phyloP scores from a whole-genome alignment of 2,113 vertebrate genomes.

The Hippotragus niger region DNA sequence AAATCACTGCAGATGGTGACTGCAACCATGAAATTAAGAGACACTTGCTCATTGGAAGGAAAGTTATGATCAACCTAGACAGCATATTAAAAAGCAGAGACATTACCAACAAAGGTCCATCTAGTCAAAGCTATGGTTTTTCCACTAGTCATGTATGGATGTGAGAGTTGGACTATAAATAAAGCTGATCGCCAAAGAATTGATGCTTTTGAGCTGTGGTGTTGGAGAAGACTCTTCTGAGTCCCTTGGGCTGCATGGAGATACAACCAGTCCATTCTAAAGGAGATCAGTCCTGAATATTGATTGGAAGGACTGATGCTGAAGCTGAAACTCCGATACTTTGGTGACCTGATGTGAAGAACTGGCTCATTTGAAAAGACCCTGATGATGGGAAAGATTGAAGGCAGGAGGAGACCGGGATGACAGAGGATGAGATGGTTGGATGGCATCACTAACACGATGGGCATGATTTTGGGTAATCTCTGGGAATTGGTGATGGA shows the following conservation, averaged over 20 bases:
- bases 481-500: neutral
- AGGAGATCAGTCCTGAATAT: neutral
- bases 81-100: neutral
- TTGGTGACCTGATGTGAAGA: neutral
- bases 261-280: neutral
- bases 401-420: neutral
- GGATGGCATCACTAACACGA: accelerated
- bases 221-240: neutral
- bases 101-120: neutral
- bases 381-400: neutral
- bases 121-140: neutral
- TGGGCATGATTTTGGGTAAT: neutral
- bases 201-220: neutral
- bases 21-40: neutral
- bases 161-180: neutral
- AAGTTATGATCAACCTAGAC: neutral
- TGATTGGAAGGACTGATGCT: neutral
- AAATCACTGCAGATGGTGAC: neutral
- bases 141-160: neutral
- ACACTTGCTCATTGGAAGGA: accelerated
- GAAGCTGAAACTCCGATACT: neutral
- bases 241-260: neutral
- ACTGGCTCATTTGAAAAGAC: neutral
- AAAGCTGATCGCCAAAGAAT: neutral
- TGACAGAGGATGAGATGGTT: neutral